Percentiles rank a stretch among this genome's conserved stretches.
phyloP scores from a whole-genome alignment of 2,888 invertebrate genomes.

The Tipula unca region DNA sequence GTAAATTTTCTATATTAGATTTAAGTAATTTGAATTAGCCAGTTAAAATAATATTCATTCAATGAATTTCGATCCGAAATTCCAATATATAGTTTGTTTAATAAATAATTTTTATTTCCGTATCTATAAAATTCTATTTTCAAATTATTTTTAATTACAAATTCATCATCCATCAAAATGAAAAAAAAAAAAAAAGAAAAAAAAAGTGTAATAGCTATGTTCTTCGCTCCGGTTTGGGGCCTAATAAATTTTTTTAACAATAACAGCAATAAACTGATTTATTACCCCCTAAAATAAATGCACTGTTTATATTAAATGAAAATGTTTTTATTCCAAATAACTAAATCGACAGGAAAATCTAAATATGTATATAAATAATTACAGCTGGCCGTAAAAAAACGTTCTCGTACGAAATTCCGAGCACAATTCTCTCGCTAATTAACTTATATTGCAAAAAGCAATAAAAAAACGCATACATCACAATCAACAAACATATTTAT shows the following conservation, averaged over 20 bases:
- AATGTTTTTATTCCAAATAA: neutral
- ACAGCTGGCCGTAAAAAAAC: neutral
- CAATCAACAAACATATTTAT: constrained; percentile 14
- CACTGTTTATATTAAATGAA: neutral
- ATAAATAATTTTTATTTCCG: neutral
- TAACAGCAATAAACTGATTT: constrained; percentile 14
- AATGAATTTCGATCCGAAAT: neutral
- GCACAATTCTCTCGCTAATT: neutral
- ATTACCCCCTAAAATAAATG: neutral
- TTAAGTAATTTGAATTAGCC: too few relatives aligned
- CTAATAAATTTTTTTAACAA: neutral
- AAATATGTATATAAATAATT: neutral
- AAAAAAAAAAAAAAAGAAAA: neutral
- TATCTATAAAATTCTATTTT: neutral
- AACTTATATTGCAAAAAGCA: constrained; percentile 8
- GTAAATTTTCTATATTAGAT: too few relatives aligned
- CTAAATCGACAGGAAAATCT: neutral
- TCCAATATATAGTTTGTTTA: neutral
- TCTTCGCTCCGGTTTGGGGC: neutral
- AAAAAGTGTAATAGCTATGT: neutral
- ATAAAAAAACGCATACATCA: neutral
- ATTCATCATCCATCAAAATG: neutral
- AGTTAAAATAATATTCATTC: too few relatives aligned
- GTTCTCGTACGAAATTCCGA: neutral
- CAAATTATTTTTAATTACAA: neutral